Conservation (phyloP, 2,113 vertebrate genomes). For the Pelodiscus sinensis region DNA sequence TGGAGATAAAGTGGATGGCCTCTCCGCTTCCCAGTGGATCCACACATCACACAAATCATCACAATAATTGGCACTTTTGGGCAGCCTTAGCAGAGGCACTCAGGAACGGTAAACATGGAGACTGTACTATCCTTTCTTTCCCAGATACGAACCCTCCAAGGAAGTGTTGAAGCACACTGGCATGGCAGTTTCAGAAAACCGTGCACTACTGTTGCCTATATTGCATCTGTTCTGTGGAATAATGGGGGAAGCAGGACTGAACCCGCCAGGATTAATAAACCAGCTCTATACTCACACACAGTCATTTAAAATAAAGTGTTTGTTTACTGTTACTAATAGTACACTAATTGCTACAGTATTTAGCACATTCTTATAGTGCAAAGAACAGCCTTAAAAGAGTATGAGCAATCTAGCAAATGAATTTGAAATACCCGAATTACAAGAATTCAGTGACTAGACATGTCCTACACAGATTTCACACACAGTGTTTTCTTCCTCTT, state of each 20-base stretch:
- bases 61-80: not conserved
- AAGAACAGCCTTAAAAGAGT: constrained; percentile 41
- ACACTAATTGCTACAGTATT: constrained; percentile 29
- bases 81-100: not conserved
- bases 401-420: constrained; percentile 33
- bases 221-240: not conserved
- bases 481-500: not conserved
- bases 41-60: not conserved
- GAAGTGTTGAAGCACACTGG: not conserved
- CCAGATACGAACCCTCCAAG: not conserved
- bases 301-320: constrained; percentile 17
- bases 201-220: not conserved
- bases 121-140: not conserved
- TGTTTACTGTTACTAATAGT: constrained; percentile 54
- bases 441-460: not conserved
- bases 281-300: not conserved
- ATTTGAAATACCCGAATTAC: constrained; percentile 11
- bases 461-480: not conserved
- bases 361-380: not conserved
- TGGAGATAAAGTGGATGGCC: not conserved
- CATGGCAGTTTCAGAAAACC: not conserved
- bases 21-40: not conserved
- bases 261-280: not conserved
- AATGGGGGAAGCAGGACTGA: not conserved
- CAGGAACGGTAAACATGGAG: not conserved